A percentile compares a stretch with the other conserved stretches of the same genome.
These are phyloP conservation scores for Halcyon smyrnensis DNA, from an alignment of 2,797 vertebrate genomes.

Conservation along the genomic window DNA sequence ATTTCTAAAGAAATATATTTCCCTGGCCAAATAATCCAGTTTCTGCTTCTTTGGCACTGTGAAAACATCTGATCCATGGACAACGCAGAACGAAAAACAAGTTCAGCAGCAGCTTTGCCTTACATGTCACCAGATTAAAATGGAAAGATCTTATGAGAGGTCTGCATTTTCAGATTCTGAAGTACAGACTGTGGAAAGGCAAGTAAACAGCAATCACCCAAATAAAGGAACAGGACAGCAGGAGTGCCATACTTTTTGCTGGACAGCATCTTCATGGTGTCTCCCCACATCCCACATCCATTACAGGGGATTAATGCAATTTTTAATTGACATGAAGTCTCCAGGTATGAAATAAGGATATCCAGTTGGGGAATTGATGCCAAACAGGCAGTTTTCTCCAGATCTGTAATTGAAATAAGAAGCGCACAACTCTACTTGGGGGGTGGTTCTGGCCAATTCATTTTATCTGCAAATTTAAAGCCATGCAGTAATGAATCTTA, in stretches of 20 bases:
- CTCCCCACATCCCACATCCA: not conserved
- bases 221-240: not conserved
- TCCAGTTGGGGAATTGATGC: not conserved
- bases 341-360: not conserved
- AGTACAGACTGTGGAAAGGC: not conserved
- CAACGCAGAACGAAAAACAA: not conserved
- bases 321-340: not conserved
- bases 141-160: not conserved
- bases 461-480: constrained; percentile 67
- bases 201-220: not conserved
- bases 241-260: not conserved
- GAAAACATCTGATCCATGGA: not conserved
- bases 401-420: constrained; percentile 65
- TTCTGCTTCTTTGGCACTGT: not conserved
- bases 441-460: constrained; percentile 28
- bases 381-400: not conserved
- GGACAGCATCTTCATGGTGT: not conserved
- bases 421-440: constrained; percentile 19
- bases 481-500: constrained; percentile 60
- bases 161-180: not conserved
- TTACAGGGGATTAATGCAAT: not conserved
- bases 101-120: not conserved
- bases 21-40: not conserved
- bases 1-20: not conserved
- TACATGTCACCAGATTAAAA: not conserved